A percentile compares a stretch with the other conserved stretches of the same genome.
phyloP scores from a whole-genome alignment of 2,797 vertebrate species.

The Falco berigora region DNA sequence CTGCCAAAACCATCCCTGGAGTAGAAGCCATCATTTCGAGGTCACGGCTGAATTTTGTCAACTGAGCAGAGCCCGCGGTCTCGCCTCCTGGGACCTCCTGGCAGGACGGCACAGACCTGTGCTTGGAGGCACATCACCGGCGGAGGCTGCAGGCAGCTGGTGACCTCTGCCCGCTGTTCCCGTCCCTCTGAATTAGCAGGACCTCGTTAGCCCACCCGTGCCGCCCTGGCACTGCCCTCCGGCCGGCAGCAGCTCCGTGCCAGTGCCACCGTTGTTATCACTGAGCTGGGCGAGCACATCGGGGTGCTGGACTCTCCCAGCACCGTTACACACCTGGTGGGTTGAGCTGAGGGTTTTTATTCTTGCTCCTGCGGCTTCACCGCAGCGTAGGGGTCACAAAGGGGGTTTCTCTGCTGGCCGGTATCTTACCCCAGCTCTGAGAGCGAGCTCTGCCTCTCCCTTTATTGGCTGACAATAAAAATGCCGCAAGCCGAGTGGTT shows the following conservation, averaged over 20 bases:
- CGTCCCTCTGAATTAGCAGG: background rate
- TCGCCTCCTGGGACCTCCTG: background rate
- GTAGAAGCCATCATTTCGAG: background rate
- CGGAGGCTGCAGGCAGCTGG: background rate
- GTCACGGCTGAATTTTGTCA: background rate
- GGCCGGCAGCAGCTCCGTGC: background rate
- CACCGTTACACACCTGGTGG: rapidly evolving
- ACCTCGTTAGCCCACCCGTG: background rate
- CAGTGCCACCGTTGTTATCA: background rate
- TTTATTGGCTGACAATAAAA: background rate
- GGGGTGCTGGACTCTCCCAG: background rate
- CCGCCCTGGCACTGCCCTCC: background rate
- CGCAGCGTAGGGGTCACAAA: background rate
- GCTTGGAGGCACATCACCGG: background rate
- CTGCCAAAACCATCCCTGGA: background rate
- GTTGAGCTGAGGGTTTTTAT: background rate
- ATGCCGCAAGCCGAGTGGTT: rapidly evolving
- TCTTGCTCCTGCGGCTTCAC: background rate
- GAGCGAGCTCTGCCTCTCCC: background rate
- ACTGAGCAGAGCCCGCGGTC: background rate
- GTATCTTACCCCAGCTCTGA: background rate
- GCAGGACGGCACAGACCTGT: background rate
- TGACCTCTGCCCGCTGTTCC: background rate
- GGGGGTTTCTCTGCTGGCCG: background rate
- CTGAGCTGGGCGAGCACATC: background rate